Evolutionary conservation across 2,113 vertebrate genomes (phyloP).

Genomic region (Otocyon megalotis): DNA sequence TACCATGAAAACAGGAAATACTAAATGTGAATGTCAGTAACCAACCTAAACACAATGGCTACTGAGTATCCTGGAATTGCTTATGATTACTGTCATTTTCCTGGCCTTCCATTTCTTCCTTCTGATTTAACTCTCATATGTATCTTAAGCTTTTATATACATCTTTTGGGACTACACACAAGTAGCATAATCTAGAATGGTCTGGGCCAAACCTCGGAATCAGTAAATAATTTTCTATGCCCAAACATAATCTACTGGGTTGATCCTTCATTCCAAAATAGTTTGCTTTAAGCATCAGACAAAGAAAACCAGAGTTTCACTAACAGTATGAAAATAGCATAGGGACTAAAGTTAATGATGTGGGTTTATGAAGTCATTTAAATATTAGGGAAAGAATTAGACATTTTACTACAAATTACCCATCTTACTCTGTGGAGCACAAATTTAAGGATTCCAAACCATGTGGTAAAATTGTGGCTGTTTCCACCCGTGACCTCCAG

Average conservation of each 20-base stretch:
- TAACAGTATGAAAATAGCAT: background rate
- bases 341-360: background rate
- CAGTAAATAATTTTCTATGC: background rate
- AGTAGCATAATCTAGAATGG: background rate
- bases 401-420: background rate
- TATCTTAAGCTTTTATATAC: background rate
- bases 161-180: background rate
- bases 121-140: background rate
- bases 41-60: background rate
- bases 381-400: background rate
- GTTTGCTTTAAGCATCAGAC: background rate
- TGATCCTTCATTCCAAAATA: slow-evolving; percentile 10
- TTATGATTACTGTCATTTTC: background rate
- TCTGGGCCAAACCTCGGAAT: background rate
- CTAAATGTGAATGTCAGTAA: background rate
- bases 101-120: background rate
- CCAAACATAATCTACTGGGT: background rate
- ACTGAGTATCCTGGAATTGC: background rate
- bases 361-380: slow-evolving; percentile 17
- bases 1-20: background rate
- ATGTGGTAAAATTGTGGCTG: background rate
- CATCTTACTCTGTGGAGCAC: background rate
- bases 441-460: background rate
- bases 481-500: slow-evolving; percentile 68
- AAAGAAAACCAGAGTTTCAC: slow-evolving; percentile 45